phyloP scores from a whole-genome alignment of 2,888 invertebrate species.

The Drosophila nigritarsus region DNA sequence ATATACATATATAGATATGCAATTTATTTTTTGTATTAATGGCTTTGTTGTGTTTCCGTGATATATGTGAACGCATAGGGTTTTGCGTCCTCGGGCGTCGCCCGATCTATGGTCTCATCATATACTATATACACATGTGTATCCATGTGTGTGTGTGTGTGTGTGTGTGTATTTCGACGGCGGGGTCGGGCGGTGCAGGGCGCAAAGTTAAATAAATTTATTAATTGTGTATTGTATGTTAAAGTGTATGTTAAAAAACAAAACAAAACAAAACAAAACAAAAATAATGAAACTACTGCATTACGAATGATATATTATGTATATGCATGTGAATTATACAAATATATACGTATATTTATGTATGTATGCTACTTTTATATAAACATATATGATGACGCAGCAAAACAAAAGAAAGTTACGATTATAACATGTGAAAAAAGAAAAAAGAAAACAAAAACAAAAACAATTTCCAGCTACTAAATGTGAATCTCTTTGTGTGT shows the following conservation, averaged over 20 bases:
- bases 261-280: conserved; percentile 8
- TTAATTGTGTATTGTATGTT: conserved; percentile 67
- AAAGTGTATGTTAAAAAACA: conserved; percentile 49
- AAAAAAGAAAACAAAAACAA: conserved; percentile 29
- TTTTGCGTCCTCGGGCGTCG: conserved; percentile 23
- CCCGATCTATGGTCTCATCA: conserved; percentile 13
- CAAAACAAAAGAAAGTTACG: conserved; percentile 22
- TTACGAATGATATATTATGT: conserved; percentile 27
- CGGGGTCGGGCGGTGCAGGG: background rate
- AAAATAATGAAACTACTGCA: conserved; percentile 33
- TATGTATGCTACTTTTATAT: conserved; percentile 32
- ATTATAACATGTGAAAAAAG: conserved; percentile 1
- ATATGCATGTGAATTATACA: conserved; percentile 23
- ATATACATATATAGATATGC: conserved; percentile 43
- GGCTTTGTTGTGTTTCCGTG: conserved; percentile 81
- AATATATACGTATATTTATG: conserved; percentile 28
- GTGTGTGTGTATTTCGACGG: conserved; percentile 11
- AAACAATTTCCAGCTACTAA: conserved; percentile 56
- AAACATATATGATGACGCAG: conserved; percentile 19
- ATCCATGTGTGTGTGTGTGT: background rate
- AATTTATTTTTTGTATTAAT: conserved; percentile 63
- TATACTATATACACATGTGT: conserved; percentile 2
- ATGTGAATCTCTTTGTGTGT: conserved; percentile 61
- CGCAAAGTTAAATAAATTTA: conserved; percentile 45
- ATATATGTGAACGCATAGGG: conserved; percentile 78